Evolutionary conservation across 2,888 invertebrate species (phyloP).

Genomic region (Escarpia spicata): DNA sequence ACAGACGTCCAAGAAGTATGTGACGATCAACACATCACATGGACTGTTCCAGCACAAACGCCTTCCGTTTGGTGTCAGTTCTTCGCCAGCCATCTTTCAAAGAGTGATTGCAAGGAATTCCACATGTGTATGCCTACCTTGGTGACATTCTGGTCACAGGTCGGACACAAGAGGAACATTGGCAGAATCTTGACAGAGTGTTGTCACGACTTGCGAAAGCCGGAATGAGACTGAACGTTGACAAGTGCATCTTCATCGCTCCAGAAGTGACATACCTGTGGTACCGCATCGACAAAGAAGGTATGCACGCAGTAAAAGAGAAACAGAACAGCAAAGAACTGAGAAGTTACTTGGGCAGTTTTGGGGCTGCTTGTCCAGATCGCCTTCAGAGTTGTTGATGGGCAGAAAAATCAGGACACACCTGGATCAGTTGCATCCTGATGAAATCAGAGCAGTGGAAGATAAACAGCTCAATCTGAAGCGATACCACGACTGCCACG

Average conservation of each 20-base stretch:
- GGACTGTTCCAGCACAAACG: constrained; percentile 18
- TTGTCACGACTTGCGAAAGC: neutral
- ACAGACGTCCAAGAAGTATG: neutral
- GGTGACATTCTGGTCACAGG: constrained; percentile 23
- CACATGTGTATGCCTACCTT: neutral
- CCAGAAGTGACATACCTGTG: too few relatives aligned
- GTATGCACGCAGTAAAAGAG: too few relatives aligned
- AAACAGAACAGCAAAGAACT: too few relatives aligned
- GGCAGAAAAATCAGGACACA: too few relatives aligned
- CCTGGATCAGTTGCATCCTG: too few relatives aligned
- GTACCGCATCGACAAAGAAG: too few relatives aligned
- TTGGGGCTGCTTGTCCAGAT: too few relatives aligned
- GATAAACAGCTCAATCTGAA: too few relatives aligned
- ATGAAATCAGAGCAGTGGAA: too few relatives aligned
- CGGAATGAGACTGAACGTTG: neutral
- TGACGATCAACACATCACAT: neutral
- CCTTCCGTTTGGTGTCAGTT: constrained; percentile 13
- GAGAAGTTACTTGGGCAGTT: too few relatives aligned
- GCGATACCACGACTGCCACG: too few relatives aligned
- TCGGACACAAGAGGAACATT: neutral
- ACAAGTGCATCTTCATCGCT: neutral
- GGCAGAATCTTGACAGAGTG: neutral
- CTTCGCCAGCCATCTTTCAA: neutral
- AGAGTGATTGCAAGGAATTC: neutral
- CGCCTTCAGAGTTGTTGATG: too few relatives aligned